A percentile compares a stretch with the other conserved stretches of the same genome.
Evolutionary conservation across 1,140 invertebrate species (phyloP).

Genomic region (Habropoda laboriosa): DNA sequence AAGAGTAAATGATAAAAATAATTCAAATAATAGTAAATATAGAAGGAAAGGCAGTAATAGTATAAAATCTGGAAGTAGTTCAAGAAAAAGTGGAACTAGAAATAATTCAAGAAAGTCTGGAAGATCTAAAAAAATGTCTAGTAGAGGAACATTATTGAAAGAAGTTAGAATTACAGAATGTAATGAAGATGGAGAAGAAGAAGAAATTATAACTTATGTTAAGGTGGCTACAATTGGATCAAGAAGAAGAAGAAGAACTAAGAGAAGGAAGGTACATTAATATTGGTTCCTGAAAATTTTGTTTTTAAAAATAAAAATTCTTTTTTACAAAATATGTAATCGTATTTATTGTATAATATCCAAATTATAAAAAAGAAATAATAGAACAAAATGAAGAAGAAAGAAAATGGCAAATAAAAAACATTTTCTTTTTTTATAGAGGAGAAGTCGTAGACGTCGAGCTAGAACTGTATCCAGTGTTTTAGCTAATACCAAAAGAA

Average conservation of each 20-base stretch:
- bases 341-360: conserved; percentile 18
- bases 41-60: conserved; percentile 18
- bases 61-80: conserved; percentile 47
- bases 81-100: conserved; percentile 58
- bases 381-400: conserved; percentile 68
- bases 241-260: conserved; percentile 70
- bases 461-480: conserved; percentile 66
- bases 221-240: conserved; percentile 67
- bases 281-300: conserved; percentile 32
- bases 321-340: conserved; percentile 19
- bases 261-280: conserved; percentile 78
- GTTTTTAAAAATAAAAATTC: conserved; percentile 6
- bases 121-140: conserved; percentile 77
- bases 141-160: conserved; percentile 71
- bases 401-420: conserved; percentile 66
- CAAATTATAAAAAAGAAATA: not conserved
- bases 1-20: not conserved
- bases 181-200: conserved; percentile 74
- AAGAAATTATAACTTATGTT: conserved; percentile 76
- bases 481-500: conserved; percentile 69
- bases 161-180: conserved; percentile 77
- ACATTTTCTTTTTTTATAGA: conserved; percentile 56
- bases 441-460: conserved; percentile 54
- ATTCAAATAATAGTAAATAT: conserved; percentile 52
- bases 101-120: conserved; percentile 68